Base-by-base conservation (phyloP, 2,113 vertebrate genomes). In the Collichthys lucidus region DNA sequence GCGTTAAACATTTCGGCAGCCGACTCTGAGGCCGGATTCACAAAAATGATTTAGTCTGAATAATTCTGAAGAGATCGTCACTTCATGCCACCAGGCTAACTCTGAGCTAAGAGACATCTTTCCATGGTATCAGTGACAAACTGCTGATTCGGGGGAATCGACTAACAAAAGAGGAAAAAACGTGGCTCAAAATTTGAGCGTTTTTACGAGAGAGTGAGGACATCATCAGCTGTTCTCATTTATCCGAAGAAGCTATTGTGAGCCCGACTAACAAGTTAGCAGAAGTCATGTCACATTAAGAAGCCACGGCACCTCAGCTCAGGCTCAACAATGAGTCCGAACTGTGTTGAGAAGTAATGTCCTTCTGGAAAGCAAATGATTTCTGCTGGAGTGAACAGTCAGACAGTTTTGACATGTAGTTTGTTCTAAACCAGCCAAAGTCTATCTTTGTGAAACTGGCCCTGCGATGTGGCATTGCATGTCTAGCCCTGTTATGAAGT, bases 381-480 rank as follows among this genome's bases (percentile, higher is more conserved):
- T 46, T 46, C 44, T 46, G 44, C 44, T 14, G 4, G 44, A 46
- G 44, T 46, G 44, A 46, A 46, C 44, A 46, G 44, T 40, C 35
- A 40, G 35, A 40, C 35, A 40, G 35, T 40, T 40, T 8, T 40
- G 35, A 19, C 22, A 16, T 59, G 11, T 29, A 9, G 59, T 61
- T 20, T 20, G 9, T 49, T 57, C 8, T 12, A 52, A 81, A 14
- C 53, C 44, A 7, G 31, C 12, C n/a, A 10, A 35, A 63, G 19
- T 68, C 26, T 42, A 19, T 56, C 74, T 75, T 81, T 57, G 60
- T 66, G 42, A 66, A 81, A 66, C 52, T 31, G 11, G 35, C 52
- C 5, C 64, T n/a, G 24, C 35, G 15, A 40, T n/a, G 11, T 68
- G 49, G 35, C 52, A 52, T 42, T 26, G 40, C 56, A 8, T 8